A percentile compares a stretch with the other conserved stretches of the same genome.
These are phyloP conservation scores for Tinamus guttatus DNA, from an alignment of 2,113 vertebrate genomes.

Conservation along the genomic window DNA sequence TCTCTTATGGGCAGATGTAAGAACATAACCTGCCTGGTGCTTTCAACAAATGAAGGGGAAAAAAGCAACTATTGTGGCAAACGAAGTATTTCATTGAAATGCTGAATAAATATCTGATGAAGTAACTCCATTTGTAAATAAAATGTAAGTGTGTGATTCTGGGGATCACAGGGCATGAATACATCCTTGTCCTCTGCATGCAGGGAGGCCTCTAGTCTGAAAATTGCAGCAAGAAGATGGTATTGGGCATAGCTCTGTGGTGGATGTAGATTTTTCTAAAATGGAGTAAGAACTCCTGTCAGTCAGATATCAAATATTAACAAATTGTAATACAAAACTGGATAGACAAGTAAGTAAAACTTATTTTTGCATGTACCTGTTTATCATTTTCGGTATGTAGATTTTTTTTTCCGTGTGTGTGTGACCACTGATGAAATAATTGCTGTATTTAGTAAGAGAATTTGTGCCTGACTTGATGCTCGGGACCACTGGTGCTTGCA, in stretches of 20 bases:
- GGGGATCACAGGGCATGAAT: background rate
- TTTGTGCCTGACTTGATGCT: background rate
- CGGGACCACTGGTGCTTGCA: background rate
- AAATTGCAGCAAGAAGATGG: background rate
- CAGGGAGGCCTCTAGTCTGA: background rate
- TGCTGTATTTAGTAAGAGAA: background rate
- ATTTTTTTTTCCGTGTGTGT: background rate
- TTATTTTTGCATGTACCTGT: background rate
- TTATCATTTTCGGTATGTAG: background rate
- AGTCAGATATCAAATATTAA: background rate
- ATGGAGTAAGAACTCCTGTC: background rate
- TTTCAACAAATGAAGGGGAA: background rate
- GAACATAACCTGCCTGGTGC: background rate
- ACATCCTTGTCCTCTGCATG: background rate
- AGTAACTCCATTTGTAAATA: background rate
- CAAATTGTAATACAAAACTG: background rate
- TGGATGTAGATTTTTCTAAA: background rate
- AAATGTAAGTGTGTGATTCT: background rate
- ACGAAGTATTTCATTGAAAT: background rate
- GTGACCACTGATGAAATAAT: background rate
- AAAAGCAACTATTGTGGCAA: background rate
- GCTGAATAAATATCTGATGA: background rate
- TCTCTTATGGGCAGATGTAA: background rate
- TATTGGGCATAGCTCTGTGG: background rate
- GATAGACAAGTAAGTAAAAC: background rate